Evolutionary conservation across 2,888 invertebrate genomes (phyloP).

Genomic region (Rhagonycha fulva): DNA sequence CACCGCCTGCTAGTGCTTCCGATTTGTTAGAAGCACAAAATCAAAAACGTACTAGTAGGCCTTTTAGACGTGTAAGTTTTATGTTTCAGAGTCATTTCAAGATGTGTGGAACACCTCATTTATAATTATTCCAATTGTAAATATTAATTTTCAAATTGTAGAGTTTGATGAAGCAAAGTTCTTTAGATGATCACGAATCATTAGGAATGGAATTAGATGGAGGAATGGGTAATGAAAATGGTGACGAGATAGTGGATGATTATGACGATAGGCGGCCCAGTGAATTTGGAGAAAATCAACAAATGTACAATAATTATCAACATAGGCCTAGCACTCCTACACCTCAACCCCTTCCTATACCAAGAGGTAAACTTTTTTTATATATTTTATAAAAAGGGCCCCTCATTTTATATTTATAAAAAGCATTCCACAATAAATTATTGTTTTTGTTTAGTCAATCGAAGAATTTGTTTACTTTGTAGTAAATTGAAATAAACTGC

Average conservation of each 20-base stretch:
- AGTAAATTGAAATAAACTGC: too few relatives aligned
- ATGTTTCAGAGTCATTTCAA: neutral
- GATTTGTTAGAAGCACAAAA: slow-evolving; percentile 88
- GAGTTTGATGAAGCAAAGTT: slow-evolving; percentile 90
- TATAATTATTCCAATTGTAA: neutral
- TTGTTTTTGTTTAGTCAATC: neutral
- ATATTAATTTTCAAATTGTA: slow-evolving; percentile 46
- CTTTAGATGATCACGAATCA: slow-evolving; percentile 79
- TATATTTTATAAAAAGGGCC: too few relatives aligned
- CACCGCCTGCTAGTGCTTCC: slow-evolving; percentile 90
- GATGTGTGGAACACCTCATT: neutral
- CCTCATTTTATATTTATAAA: too few relatives aligned
- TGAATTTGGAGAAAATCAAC: slow-evolving; percentile 50
- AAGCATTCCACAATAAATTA: neutral
- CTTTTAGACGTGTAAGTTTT: slow-evolving; percentile 65
- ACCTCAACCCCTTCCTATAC: slow-evolving; percentile 36
- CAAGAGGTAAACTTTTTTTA: slow-evolving; percentile 28
- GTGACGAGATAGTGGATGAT: slow-evolving; percentile 59
- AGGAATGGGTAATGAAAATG: slow-evolving; percentile 65
- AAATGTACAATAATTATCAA: slow-evolving; percentile 46
- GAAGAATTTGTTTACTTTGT: too few relatives aligned
- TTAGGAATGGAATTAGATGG: slow-evolving; percentile 75
- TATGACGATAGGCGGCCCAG: slow-evolving; percentile 60
- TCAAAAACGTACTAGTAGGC: slow-evolving; percentile 72
- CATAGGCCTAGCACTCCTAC: slow-evolving; percentile 51